Evolutionary conservation across 2,797 vertebrate genomes (phyloP).

Genomic region (Centropyge bicolor): DNA sequence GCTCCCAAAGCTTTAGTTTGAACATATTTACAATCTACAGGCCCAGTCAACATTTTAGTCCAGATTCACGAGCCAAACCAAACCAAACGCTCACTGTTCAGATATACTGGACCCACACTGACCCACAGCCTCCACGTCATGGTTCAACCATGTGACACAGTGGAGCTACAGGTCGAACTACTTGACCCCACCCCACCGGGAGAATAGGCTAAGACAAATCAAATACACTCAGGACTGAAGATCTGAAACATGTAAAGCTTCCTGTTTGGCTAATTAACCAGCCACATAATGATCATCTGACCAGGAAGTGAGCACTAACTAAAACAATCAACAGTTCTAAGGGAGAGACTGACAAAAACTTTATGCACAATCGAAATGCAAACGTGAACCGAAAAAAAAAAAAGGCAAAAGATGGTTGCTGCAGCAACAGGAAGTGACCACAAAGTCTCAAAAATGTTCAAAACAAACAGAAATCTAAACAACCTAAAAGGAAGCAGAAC

Average conservation of each 20-base stretch:
- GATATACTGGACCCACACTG: slow-evolving; percentile 2
- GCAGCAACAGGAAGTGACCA: slow-evolving; percentile 33
- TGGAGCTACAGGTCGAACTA: slow-evolving; percentile 7
- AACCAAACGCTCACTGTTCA: background rate
- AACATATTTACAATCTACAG: slow-evolving; percentile 50
- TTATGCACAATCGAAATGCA: slow-evolving; percentile 46
- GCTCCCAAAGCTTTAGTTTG: slow-evolving; percentile 18
- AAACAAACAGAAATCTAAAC: slow-evolving; percentile 37
- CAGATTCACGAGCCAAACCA: background rate
- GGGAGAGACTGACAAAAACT: slow-evolving; percentile 44
- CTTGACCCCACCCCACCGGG: slow-evolving; percentile 26
- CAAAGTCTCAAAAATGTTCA: slow-evolving; percentile 16
- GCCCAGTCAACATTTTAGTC: background rate
- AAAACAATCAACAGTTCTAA: slow-evolving; percentile 41
- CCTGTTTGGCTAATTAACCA: slow-evolving; percentile 17
- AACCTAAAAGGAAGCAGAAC: slow-evolving; percentile 32
- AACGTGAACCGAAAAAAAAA: slow-evolving; percentile 24
- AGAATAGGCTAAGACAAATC: slow-evolving; percentile 22
- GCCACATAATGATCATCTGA: slow-evolving; percentile 16
- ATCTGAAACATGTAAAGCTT: slow-evolving; percentile 27
- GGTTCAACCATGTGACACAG: slow-evolving; percentile 49
- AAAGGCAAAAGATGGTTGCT: slow-evolving; percentile 26
- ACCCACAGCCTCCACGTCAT: slow-evolving; percentile 9
- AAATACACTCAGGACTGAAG: slow-evolving; percentile 25
- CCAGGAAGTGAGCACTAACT: slow-evolving; percentile 36